Base-by-base conservation (phyloP, 1,140 invertebrate genomes). In the Nylanderia fulva region DNA sequence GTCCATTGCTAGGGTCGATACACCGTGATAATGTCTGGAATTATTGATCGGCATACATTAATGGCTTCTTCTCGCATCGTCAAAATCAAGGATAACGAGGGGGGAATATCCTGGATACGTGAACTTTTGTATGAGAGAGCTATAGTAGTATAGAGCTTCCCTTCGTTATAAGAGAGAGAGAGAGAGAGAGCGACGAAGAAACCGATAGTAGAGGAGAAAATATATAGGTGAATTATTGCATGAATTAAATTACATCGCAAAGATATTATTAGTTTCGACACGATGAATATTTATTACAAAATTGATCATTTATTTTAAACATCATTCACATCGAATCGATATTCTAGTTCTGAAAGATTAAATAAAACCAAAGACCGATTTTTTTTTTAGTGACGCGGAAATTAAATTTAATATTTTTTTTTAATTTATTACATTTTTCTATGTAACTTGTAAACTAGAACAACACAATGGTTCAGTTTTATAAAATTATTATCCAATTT, bases 61-160 rank as follows among this genome's bases (percentile, higher is more conserved):
- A 88, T 76, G 86, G 87, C 83, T 88, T 88, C 75, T 74, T 33
- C 36, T 85, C 48, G 36, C 68, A 68, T 85, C 63, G 36, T 84
- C 82, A 88, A 88, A 88, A 88, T 88, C 83, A 88, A 88, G 83
- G 75, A 88, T 60, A 74, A 88, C 75, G n/a, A 56, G 63, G n/a
- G 33, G 68, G 74, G 33, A 60, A 66, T n/a, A n/a, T 84, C 33
- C 72, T 18, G 72, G 86, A 88, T 88, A 85, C 80, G 58, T 15
- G n/a, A 58, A 75, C 87, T 85, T 88, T 85, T 80, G 60, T 80
- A 3, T 13, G 11, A 45, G 72, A 45, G 72, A 84, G 21, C 36
- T 52, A 64, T 13, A n/a, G 36, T 48, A 83, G 8, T 42, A n/a
- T n/a, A 79, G 85, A 85, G 54, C 60, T 15, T 33, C 54, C 21